phyloP scores from a whole-genome alignment of 2,888 invertebrate genomes.

The Dasypogon diadema region DNA sequence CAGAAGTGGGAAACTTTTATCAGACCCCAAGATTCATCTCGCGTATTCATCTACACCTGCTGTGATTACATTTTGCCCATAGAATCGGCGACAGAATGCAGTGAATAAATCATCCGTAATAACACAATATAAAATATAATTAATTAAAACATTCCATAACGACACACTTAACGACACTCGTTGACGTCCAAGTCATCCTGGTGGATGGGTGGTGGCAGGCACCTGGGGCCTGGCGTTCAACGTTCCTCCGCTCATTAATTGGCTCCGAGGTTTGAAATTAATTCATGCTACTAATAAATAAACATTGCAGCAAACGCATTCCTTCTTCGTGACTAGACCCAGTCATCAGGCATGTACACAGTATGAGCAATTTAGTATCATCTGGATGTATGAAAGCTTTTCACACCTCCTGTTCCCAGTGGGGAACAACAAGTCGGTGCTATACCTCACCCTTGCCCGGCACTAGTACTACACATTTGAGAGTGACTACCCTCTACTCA shows the following conservation, averaged over 20 bases:
- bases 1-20: background rate
- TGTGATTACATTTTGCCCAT: background rate
- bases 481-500: slow-evolving; percentile 11
- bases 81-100: background rate
- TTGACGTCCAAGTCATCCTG: slow-evolving; percentile 36
- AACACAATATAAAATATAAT: slow-evolving; percentile 40
- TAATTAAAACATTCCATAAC: slow-evolving; percentile 48
- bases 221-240: background rate
- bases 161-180: slow-evolving; percentile 45
- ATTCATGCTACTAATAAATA: slow-evolving; percentile 52
- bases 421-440: background rate
- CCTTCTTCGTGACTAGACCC: slow-evolving; percentile 20
- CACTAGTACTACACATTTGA: slow-evolving; percentile 8
- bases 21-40: background rate
- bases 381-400: background rate
- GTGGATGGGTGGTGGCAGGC: slow-evolving; percentile 3
- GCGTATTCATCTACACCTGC: slow-evolving; percentile 2
- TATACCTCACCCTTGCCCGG: background rate
- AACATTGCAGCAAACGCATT: slow-evolving; percentile 23
- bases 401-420: background rate
- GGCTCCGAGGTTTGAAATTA: slow-evolving; percentile 47
- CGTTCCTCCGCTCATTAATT: slow-evolving; percentile 39
- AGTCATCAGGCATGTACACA: background rate
- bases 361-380: background rate
- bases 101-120: slow-evolving; percentile 38